Percentiles rank a stretch among this genome's conserved stretches.
phyloP scores from a whole-genome alignment of 2,888 invertebrate genomes.

The Xestia c-nigrum region DNA sequence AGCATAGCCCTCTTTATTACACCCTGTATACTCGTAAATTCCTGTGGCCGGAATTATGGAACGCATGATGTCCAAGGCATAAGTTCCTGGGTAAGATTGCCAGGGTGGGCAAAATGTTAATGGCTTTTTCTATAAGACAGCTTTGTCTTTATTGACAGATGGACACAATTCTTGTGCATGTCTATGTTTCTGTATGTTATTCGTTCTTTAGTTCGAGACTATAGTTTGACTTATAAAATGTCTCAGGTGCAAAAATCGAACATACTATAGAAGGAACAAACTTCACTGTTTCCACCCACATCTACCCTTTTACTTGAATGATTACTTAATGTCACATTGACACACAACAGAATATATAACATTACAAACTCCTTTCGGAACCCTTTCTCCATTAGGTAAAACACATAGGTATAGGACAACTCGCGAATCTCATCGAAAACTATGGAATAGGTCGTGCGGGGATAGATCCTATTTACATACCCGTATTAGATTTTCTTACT shows the following conservation, averaged over 20 bases:
- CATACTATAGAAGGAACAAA: neutral
- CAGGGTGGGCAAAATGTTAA: neutral
- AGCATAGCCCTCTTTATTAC: no score
- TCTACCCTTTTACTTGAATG: slow-evolving; percentile 33
- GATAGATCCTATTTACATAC: slow-evolving; percentile 32
- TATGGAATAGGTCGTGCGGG: slow-evolving; percentile 43
- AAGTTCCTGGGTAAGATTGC: neutral
- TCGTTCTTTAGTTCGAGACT: neutral
- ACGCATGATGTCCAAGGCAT: neutral
- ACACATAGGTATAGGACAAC: slow-evolving; percentile 17
- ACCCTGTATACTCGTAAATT: no score
- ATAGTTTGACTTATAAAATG: neutral
- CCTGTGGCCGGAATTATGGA: no score
- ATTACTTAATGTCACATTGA: slow-evolving; percentile 16
- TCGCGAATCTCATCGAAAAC: slow-evolving; percentile 36
- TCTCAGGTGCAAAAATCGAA: slow-evolving; percentile 1
- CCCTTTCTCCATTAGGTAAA: slow-evolving; percentile 49
- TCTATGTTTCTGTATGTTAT: neutral
- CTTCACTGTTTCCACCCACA: neutral
- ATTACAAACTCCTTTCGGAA: slow-evolving; percentile 14
- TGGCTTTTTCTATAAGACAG: no score
- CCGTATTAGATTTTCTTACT: slow-evolving; percentile 27
- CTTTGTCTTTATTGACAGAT: neutral
- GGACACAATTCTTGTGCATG: neutral
- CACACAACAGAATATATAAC: neutral